Evolutionary conservation across 2,888 invertebrate genomes (phyloP).

Genomic region (Magallana nippona): DNA sequence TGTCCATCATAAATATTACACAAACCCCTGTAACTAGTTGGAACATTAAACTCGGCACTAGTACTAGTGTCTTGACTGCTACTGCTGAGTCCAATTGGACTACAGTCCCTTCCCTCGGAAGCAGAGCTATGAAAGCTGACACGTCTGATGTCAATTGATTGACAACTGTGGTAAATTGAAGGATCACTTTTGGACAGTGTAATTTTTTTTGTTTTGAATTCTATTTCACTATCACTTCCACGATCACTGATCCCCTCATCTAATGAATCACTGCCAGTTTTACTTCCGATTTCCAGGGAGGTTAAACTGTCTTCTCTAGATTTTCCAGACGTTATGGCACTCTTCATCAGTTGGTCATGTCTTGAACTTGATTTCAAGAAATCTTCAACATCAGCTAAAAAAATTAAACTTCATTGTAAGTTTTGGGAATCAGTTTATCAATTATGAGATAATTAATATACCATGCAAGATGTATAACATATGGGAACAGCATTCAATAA

Average conservation of each 20-base stretch:
- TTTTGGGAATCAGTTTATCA: no score
- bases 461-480: neutral
- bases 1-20: constrained; percentile 49
- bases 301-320: constrained; percentile 56
- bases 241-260: constrained; percentile 60
- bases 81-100: constrained; percentile 60
- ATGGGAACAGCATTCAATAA: neutral
- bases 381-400: constrained; percentile 60
- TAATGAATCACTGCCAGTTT: constrained; percentile 49
- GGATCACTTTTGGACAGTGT: constrained; percentile 69
- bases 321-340: constrained; percentile 51
- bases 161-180: constrained; percentile 66
- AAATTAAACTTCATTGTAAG: constrained; percentile 20
- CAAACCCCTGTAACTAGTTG: constrained; percentile 48
- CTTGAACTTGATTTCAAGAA: constrained; percentile 51
- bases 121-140: constrained; percentile 51
- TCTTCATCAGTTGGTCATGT: constrained; percentile 51
- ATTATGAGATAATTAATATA: no score
- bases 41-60: constrained; percentile 68
- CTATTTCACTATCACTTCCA: constrained; percentile 57
- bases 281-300: constrained; percentile 54
- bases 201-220: constrained; percentile 59
- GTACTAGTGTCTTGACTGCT: constrained; percentile 69
- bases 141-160: constrained; percentile 43
- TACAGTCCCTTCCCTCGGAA: constrained; percentile 56